Conservation (phyloP, 2,797 vertebrate species). For the Hydrophis major region DNA sequence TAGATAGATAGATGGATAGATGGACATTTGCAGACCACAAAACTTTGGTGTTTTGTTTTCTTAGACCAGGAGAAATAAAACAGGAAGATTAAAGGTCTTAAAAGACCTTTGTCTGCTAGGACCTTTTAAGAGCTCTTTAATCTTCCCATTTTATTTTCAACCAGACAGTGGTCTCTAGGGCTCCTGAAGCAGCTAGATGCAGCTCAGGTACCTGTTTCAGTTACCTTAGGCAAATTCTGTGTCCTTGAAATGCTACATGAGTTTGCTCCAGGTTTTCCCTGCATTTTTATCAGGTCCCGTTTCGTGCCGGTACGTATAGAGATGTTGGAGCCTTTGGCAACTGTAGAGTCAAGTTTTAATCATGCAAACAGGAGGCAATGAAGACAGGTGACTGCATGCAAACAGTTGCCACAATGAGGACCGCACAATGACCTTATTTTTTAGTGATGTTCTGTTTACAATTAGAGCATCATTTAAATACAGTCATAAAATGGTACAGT, state of each 20-base stretch:
- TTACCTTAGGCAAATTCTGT: neutral
- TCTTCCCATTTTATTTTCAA: constrained; percentile 15
- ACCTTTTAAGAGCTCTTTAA: constrained; percentile 19
- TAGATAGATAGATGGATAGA: neutral
- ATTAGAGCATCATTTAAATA: neutral
- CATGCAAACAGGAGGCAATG: neutral
- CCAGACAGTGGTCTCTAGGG: neutral
- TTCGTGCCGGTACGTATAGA: constrained; percentile 12
- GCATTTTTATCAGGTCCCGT: constrained; percentile 42
- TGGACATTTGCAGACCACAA: neutral
- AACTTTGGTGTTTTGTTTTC: constrained; percentile 19
- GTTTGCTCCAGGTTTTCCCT: constrained; percentile 26
- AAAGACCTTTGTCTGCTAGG: neutral
- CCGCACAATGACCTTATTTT: neutral
- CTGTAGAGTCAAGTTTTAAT: neutral
- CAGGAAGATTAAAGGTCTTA: neutral
- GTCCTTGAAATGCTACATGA: constrained; percentile 31
- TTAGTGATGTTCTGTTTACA: neutral
- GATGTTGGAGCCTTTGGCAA: neutral
- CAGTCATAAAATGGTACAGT: neutral
- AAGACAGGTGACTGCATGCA: neutral
- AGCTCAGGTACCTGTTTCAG: neutral
- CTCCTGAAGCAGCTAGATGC: neutral
- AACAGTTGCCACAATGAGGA: neutral
- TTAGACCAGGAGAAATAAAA: neutral